Evolutionary conservation across 2,113 vertebrate species (phyloP), one percentile per base, ranked within the genome.

Genomic region (Sterrhoptilus dennistouni): DNA sequence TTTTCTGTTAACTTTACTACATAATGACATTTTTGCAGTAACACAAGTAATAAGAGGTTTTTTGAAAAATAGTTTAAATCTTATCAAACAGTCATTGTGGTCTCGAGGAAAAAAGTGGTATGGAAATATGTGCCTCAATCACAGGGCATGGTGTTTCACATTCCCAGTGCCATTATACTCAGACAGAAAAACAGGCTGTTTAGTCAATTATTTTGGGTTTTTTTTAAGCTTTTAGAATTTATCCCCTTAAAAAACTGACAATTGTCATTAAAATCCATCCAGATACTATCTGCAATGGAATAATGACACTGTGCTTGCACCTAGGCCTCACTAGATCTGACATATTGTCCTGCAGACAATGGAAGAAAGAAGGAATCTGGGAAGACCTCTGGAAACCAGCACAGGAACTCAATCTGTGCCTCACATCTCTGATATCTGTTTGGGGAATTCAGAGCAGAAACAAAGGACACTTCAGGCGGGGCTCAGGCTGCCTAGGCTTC

Each of bases 381-480:
- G 70, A 59, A 79, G 28, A 22, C 7, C 12, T 25, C 66, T 88
- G 38, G 65, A 71, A 82, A 14, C 7, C 28, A 45, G 11, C 9
- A 11, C 14, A 56, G 60, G 56, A 76, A 33, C 29, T 36, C 28
- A 65, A 44, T 14, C 4, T 82, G 20, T 29, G 44, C 6, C 13
- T 81, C 24, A 16, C 23, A 21, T 33, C 27, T 61, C 40, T 47
- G 22, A 38, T 52, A 17, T 33, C 60, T 82, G 8, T 28, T 12
- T 20, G 2, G 13, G n/a, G 22, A 78, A 49, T 0, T 36, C 36
- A 42, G 44, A 81, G 22, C 28, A 61, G 74, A 28, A 83, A 11
- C 29, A 36, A 60, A 68, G 9, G 16, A 24, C 7, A 7, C 1
- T 49, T 64, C 14, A 27, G 9, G 5, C 0, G 0, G 35, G 9